Evolutionary conservation across 2,113 vertebrate genomes (phyloP).

Genomic region (Syrmaticus mikado): DNA sequence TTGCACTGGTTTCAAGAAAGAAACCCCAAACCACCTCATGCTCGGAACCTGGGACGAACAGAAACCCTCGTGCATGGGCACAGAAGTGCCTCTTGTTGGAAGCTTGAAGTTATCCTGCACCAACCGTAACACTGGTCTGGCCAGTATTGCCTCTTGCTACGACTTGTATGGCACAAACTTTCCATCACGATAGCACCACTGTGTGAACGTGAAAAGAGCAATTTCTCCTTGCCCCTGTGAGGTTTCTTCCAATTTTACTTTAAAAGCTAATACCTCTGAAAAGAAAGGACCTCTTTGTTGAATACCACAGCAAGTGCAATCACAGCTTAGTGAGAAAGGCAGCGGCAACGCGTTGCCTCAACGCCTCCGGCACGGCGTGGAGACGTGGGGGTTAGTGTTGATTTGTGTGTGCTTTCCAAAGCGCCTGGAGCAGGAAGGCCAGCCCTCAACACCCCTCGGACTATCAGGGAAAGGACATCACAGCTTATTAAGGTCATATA

Average conservation of each 20-base stretch:
- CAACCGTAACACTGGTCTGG: conserved; percentile 56
- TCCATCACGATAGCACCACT: background rate
- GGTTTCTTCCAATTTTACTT: conserved; percentile 51
- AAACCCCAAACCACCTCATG: background rate
- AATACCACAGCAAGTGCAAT: background rate
- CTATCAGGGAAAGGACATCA: conserved; percentile 12
- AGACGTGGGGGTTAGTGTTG: conserved; percentile 9
- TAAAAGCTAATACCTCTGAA: conserved; percentile 47
- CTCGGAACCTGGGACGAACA: background rate
- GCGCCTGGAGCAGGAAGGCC: conserved; percentile 35
- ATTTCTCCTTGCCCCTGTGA: conserved; percentile 7
- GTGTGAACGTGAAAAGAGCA: background rate
- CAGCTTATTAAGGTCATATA: conserved; percentile 51
- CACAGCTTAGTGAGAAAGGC: background rate
- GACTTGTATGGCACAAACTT: conserved; percentile 57
- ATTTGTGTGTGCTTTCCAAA: background rate
- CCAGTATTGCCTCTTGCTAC: conserved; percentile 54
- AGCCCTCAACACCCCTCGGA: conserved; percentile 32
- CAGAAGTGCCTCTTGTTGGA: background rate
- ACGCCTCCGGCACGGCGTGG: background rate
- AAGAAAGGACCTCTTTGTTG: conserved; percentile 48
- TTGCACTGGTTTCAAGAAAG: background rate
- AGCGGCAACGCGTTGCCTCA: background rate
- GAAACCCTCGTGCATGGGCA: background rate
- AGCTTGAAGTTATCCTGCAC: background rate